Conservation (phyloP, 2,888 invertebrate genomes). For the Tubulanus polymorphus region DNA sequence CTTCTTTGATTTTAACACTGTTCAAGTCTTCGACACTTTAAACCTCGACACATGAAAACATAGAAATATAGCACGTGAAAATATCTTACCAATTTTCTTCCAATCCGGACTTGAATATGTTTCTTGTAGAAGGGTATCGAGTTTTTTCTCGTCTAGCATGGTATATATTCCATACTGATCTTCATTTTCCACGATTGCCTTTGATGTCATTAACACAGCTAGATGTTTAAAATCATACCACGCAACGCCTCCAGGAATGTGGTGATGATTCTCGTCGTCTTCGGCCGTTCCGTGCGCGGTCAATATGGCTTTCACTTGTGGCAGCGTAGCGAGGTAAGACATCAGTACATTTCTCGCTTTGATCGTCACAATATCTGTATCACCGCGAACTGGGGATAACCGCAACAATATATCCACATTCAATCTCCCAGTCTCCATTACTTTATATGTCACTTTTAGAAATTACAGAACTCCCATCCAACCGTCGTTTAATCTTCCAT, state of each 20-base stretch:
- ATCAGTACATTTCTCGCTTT: constrained; percentile 38
- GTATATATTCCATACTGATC: constrained; percentile 38
- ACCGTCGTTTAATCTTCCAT: too few species aligned
- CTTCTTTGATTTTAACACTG: too few species aligned
- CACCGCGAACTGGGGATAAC: not conserved
- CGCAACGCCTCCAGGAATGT: constrained; percentile 5
- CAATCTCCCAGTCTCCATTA: too few species aligned
- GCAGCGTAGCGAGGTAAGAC: constrained; percentile 34
- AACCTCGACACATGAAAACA: too few species aligned
- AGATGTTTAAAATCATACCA: constrained; percentile 38
- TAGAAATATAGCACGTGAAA: not conserved
- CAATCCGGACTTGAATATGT: constrained; percentile 41
- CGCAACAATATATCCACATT: not conserved
- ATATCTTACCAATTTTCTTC: constrained; percentile 45
- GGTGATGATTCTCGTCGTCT: not conserved
- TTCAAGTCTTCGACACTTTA: too few species aligned
- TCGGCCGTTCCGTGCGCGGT: not conserved
- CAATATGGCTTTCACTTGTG: constrained; percentile 25
- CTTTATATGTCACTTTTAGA: too few species aligned
- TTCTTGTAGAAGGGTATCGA: constrained; percentile 30
- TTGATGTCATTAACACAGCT: constrained; percentile 33
- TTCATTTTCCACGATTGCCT: constrained; percentile 31
- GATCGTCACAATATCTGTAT: constrained; percentile 30
- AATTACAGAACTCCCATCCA: too few species aligned
- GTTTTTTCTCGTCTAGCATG: constrained; percentile 31